A percentile compares a stretch with the other conserved stretches of the same genome.
These are phyloP conservation scores for Poecilus cupreus DNA, from an alignment of 2,888 invertebrate genomes.

Conservation along the genomic window DNA sequence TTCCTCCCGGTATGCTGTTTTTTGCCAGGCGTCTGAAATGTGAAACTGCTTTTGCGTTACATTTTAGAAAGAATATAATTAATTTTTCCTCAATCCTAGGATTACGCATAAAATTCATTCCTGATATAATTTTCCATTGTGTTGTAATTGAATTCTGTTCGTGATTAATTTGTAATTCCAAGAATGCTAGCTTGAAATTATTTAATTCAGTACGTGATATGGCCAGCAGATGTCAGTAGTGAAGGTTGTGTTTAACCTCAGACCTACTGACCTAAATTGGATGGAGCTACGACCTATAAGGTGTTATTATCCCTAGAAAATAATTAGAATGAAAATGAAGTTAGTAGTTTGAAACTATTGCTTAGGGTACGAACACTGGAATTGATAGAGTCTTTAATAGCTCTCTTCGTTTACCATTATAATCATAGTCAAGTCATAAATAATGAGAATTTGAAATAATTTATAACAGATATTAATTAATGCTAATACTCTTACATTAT, in stretches of 20 bases:
- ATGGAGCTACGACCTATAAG: neutral
- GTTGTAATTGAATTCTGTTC: constrained; percentile 52
- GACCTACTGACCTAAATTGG: constrained; percentile 54
- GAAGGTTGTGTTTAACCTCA: constrained; percentile 42
- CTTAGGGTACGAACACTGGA: neutral
- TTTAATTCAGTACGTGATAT: constrained; percentile 57
- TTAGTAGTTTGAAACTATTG: neutral
- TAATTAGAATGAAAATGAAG: constrained; percentile 42
- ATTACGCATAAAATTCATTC: neutral
- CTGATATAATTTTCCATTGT: constrained; percentile 43
- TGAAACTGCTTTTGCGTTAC: no score
- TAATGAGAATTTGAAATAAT: no score
- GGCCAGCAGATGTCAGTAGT: constrained; percentile 40
- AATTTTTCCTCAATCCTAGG: neutral
- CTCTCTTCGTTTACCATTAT: neutral
- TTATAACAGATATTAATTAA: no score
- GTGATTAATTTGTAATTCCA: constrained; percentile 50
- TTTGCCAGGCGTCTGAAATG: no score
- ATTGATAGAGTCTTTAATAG: neutral
- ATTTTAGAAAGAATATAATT: neutral
- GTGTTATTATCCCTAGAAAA: constrained; percentile 48
- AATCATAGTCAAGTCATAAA: no score
- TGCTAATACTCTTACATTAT: no score
- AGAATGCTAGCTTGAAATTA: constrained; percentile 50
- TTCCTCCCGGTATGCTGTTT: no score